Conservation (phyloP, 2,113 vertebrate species). For the Centropus bengalensis region DNA sequence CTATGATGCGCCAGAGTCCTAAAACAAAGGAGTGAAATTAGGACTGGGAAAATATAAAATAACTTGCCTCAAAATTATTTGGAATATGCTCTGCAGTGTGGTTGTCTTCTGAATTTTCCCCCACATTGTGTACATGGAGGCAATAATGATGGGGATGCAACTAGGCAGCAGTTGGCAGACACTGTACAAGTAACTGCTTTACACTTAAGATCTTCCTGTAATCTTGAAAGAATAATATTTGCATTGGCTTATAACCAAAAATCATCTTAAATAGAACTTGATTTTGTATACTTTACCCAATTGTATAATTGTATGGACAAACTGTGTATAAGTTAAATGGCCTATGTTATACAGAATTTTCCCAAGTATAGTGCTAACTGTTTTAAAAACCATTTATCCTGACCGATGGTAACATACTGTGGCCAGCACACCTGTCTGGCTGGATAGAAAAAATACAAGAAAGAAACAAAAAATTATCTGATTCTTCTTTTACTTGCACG, state of each 20-base stretch:
- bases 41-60: neutral
- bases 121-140: neutral
- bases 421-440: slow-evolving; percentile 24
- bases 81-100: neutral
- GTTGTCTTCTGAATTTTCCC: neutral
- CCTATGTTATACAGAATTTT: slow-evolving; percentile 2
- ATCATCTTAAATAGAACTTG: slow-evolving; percentile 37
- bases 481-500: slow-evolving; percentile 2
- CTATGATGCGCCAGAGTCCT: neutral
- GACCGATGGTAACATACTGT: slow-evolving; percentile 5
- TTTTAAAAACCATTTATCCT: slow-evolving; percentile 18
- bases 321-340: slow-evolving; percentile 13
- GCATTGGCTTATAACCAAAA: slow-evolving; percentile 48
- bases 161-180: slow-evolving; percentile 37
- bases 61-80: slow-evolving; percentile 8
- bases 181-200: slow-evolving; percentile 24
- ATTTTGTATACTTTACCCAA: slow-evolving; percentile 56
- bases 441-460: neutral
- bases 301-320: slow-evolving; percentile 49
- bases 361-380: slow-evolving; percentile 16
- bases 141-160: neutral
- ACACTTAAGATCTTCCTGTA: slow-evolving; percentile 45
- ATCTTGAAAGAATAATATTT: slow-evolving; percentile 67
- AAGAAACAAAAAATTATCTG: neutral
- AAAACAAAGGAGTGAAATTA: slow-evolving; percentile 23